Evolutionary conservation across 2,888 invertebrate species (phyloP).

Genomic region (Ellobium chinense): DNA sequence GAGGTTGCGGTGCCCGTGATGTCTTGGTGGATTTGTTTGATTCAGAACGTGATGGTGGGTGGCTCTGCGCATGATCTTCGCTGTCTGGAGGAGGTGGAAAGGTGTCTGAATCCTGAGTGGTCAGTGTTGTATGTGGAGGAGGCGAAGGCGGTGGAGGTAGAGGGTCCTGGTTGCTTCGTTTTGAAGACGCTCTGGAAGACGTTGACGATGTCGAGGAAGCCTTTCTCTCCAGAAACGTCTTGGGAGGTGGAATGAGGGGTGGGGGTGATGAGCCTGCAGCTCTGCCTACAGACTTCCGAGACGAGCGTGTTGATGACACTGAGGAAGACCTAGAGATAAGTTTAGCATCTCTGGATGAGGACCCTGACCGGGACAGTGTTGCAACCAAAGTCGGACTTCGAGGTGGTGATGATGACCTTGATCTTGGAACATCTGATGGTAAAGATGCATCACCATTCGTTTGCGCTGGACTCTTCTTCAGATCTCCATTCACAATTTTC

Average conservation of each 20-base stretch:
- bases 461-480: neutral
- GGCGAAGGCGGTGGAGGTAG: neutral
- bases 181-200: conserved; percentile 16
- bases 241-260: conserved; percentile 34
- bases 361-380: neutral
- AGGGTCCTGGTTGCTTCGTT: neutral
- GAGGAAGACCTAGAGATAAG: neutral
- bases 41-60: neutral
- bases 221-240: neutral
- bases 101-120: neutral
- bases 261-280: neutral
- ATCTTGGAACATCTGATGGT: neutral
- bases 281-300: neutral
- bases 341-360: neutral
- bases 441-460: neutral
- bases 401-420: neutral
- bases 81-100: neutral
- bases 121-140: neutral
- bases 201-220: conserved; percentile 7
- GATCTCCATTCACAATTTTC: neutral
- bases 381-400: neutral
- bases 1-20: neutral
- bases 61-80: neutral
- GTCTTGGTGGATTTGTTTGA: neutral
- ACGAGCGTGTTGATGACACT: neutral